A percentile compares a stretch with the other conserved stretches of the same genome.
phyloP scores from a whole-genome alignment of 2,113 vertebrate species.

The Limnothrissa miodon region DNA sequence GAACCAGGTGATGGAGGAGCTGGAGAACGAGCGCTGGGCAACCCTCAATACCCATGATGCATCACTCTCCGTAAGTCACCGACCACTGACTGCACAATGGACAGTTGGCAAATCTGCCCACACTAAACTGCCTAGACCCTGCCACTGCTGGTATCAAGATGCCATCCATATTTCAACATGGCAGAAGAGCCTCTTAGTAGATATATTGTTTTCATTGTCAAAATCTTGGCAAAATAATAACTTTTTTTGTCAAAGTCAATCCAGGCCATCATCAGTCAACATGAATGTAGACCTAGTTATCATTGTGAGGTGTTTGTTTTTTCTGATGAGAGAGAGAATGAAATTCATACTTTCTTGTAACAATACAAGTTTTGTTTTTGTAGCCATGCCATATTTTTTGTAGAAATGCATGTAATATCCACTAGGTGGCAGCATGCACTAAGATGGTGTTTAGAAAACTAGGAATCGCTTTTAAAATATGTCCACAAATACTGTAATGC shows the following conservation, averaged over 20 bases:
- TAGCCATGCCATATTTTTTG: too few species aligned
- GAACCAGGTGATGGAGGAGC: slow-evolving; percentile 98
- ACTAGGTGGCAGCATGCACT: neutral
- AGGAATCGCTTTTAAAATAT: too few species aligned
- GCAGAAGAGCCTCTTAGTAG: neutral
- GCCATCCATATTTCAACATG: neutral
- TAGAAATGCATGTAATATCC: neutral
- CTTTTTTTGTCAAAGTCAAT: too few species aligned
- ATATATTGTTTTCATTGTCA: neutral
- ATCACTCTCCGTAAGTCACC: slow-evolving; percentile 81
- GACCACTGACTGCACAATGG: neutral
- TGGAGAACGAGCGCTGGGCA: slow-evolving; percentile 95
- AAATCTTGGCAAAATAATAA: too few species aligned
- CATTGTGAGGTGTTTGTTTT: too few species aligned
- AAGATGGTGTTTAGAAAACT: neutral
- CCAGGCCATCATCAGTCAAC: too few species aligned
- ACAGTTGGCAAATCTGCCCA: neutral
- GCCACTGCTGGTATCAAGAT: neutral
- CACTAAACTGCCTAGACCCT: neutral
- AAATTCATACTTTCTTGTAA: too few species aligned
- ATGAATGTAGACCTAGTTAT: too few species aligned
- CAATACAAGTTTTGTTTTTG: too few species aligned
- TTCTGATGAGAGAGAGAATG: too few species aligned
- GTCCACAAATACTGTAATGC: too few species aligned
- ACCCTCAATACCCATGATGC: slow-evolving; percentile 85